These are phyloP conservation scores for Molorchus minor DNA, from an alignment of 2,888 invertebrate species.

Conservation along the genomic window DNA sequence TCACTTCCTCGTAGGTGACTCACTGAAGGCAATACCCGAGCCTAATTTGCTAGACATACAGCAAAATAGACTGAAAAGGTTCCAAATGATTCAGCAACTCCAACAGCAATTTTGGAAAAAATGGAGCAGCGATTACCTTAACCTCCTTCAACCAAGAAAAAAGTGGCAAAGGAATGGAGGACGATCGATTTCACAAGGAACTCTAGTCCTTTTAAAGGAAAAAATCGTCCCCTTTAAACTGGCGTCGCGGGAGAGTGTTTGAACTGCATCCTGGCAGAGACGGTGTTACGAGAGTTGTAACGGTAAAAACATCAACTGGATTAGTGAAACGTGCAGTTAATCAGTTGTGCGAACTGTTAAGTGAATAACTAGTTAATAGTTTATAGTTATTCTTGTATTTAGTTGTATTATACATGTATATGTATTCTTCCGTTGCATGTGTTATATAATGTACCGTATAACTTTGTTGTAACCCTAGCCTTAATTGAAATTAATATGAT, in stretches of 20 bases:
- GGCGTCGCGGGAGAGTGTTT: slow-evolving; percentile 20
- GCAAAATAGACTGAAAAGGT: slow-evolving; percentile 35
- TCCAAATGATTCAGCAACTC: slow-evolving; percentile 41
- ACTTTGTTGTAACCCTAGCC: too few species aligned
- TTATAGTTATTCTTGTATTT: not conserved
- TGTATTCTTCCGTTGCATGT: not conserved
- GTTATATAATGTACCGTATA: too few species aligned
- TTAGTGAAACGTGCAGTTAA: not conserved
- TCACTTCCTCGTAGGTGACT: slow-evolving; percentile 45
- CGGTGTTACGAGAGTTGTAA: not conserved
- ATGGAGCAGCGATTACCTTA: slow-evolving; percentile 44
- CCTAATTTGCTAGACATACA: slow-evolving; percentile 27
- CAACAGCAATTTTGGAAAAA: slow-evolving; percentile 42
- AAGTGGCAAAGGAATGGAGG: slow-evolving; percentile 26
- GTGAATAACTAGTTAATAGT: not conserved
- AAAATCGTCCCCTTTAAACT: slow-evolving; percentile 13
- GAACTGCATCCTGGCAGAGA: slow-evolving; percentile 17
- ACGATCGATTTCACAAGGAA: not conserved
- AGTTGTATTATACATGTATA: not conserved
- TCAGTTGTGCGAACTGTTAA: not conserved
- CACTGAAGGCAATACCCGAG: slow-evolving; percentile 36
- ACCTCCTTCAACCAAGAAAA: slow-evolving; percentile 34
- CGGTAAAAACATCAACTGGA: not conserved
- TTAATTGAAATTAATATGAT: too few species aligned
- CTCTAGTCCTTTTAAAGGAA: slow-evolving; percentile 17